Evolutionary conservation across 2,888 invertebrate species (phyloP).

Genomic region (Macrophya annulata): DNA sequence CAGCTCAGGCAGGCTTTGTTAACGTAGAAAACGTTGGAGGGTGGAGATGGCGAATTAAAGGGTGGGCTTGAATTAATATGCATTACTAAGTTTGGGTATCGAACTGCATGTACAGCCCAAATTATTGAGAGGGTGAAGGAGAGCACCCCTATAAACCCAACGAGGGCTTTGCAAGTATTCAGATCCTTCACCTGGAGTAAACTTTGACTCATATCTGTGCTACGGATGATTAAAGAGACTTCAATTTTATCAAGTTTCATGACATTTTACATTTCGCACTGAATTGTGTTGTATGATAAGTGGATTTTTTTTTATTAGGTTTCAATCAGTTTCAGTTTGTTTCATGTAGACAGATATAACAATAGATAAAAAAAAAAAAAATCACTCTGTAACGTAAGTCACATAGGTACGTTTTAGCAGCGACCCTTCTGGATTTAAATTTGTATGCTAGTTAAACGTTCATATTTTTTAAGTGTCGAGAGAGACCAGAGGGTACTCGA

Average conservation of each 20-base stretch:
- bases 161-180: background rate
- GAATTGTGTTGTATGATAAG: background rate
- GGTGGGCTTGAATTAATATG: slow-evolving; percentile 51
- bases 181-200: background rate
- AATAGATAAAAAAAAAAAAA: background rate
- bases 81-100: slow-evolving; percentile 23
- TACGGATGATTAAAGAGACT: background rate
- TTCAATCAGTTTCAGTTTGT: background rate
- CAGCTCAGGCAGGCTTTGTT: slow-evolving; percentile 20
- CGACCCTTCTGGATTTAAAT: slow-evolving; percentile 7
- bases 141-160: background rate
- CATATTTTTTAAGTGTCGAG: background rate
- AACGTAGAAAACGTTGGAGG: background rate
- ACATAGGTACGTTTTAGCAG: background rate
- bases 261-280: background rate
- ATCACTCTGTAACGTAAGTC: background rate
- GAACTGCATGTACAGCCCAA: slow-evolving; percentile 6
- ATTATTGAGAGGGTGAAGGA: slow-evolving; percentile 27
- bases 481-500: background rate
- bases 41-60: slow-evolving; percentile 31
- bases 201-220: background rate
- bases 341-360: background rate
- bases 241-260: background rate
- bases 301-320: background rate
- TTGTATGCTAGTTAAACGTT: background rate